Evolutionary conservation across 2,113 vertebrate species (phyloP).

Genomic region (Perca flavescens): DNA sequence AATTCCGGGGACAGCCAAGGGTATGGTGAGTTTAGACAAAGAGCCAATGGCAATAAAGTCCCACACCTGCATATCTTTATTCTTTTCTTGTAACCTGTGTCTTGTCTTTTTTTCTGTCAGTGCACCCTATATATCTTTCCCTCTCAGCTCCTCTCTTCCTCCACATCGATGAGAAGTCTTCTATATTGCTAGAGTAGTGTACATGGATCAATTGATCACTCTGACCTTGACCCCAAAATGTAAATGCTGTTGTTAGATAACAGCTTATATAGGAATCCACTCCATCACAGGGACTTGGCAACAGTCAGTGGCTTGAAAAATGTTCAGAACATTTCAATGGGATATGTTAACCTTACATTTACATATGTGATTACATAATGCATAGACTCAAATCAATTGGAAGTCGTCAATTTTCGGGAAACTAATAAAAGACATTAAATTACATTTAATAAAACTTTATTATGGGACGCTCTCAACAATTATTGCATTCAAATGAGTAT

Average conservation of each 20-base stretch:
- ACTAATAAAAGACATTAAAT: constrained; percentile 9
- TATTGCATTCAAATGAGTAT: constrained; percentile 28
- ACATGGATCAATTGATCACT: constrained; percentile 54
- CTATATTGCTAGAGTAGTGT: constrained; percentile 22
- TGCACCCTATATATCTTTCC: neutral
- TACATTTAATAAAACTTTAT: neutral
- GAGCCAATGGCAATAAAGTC: constrained; percentile 57
- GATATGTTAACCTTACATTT: constrained; percentile 2
- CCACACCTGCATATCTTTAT: constrained; percentile 57
- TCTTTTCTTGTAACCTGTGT: constrained; percentile 18
- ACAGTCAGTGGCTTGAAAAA: constrained; percentile 9
- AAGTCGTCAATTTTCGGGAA: neutral
- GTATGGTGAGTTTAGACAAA: constrained; percentile 69
- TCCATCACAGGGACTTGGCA: constrained; percentile 18
- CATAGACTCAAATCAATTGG: neutral
- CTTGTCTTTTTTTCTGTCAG: neutral
- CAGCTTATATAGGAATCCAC: constrained; percentile 7
- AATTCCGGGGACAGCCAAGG: constrained; percentile 79
- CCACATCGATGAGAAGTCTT: constrained; percentile 37
- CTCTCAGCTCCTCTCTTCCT: neutral
- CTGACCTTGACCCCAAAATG: constrained; percentile 55
- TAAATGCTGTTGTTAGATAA: constrained; percentile 56
- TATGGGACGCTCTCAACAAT: neutral
- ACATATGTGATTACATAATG: constrained; percentile 7
- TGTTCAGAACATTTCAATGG: neutral